Evolutionary conservation across 1,140 invertebrate species (phyloP).

Genomic region (Drosophila sechellia): DNA sequence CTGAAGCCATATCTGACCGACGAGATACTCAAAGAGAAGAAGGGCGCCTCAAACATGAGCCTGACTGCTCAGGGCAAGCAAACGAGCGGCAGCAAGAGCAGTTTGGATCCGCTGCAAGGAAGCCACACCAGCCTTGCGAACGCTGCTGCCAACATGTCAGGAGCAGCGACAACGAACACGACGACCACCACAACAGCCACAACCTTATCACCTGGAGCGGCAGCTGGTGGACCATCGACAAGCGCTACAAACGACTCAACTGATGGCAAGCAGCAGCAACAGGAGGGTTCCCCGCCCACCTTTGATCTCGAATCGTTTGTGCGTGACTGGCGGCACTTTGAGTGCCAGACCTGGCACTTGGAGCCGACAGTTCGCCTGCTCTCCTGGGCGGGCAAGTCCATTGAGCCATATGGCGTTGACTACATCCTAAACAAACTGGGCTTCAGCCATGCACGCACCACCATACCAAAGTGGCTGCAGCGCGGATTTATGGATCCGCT

Average conservation of each 20-base stretch:
- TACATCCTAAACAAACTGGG: conserved; percentile 98
- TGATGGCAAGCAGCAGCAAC: conserved; percentile 36
- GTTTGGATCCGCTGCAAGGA: conserved; percentile 66
- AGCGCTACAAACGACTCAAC: conserved; percentile 33
- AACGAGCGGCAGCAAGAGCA: conserved; percentile 69
- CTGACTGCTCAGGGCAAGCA: conserved; percentile 67
- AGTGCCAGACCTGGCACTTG: conserved; percentile 98
- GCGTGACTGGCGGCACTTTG: conserved; percentile 93
- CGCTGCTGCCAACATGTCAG: conserved; percentile 19
- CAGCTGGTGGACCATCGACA: conserved; percentile 14
- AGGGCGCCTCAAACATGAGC: conserved; percentile 56
- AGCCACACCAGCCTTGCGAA: conserved; percentile 66
- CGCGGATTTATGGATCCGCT: conserved; percentile 98
- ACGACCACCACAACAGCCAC: conserved; percentile 28
- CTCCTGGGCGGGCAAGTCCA: conserved; percentile 98
- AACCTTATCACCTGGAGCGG: conserved; percentile 21
- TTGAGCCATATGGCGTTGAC: conserved; percentile 98
- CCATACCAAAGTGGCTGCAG: conserved; percentile 99
- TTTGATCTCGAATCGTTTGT: conserved; percentile 83
- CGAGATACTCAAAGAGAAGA: conserved; percentile 74
- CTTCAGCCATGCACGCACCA: conserved; percentile 97
- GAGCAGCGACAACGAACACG: conserved; percentile 22
- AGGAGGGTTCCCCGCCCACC: conserved; percentile 42
- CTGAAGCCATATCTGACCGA: conserved; percentile 76
- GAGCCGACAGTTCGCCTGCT: conserved; percentile 97